Evolutionary conservation across 2,113 vertebrate species (phyloP), one percentile per base, ranked within the genome.

Genomic region (Mirounga angustirostris): DNA sequence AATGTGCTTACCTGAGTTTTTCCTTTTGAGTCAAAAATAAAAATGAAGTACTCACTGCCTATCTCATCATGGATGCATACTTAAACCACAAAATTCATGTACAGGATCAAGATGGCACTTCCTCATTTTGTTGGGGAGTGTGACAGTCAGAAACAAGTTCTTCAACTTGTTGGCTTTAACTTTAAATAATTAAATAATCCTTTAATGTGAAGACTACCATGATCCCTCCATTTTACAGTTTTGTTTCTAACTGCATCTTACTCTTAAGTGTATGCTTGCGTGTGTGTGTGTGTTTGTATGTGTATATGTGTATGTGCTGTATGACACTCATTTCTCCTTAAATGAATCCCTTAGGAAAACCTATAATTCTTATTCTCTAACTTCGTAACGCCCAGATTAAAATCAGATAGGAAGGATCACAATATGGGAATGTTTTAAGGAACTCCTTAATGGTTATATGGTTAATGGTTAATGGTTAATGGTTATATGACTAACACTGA

Each of bases 1-100:
- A 91, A 76, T 95, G 40, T 67, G 61, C 76, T 90, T 93, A 22
- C 78, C 50, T 95, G 63, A 71, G 52, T n/a, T 79, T 94, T 79
- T 46, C 46, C 54, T 94, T 36, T 14, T 80, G 33, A 93, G 30
- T 87, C 36, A 80, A 91, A 91, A 96, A 67, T 88, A 26, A 93
- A 93, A 93, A 69, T 69, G 12, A 88, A 84, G n/a, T 74, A 63
- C n/a, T 61, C 7, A 73, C 24, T 63, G 2, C 19, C 12, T 65
- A 3, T 89, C 15, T 94, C 54, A 69, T 33, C 16, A 33, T 40
- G 1, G 11, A 69, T 54, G 11, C 8, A 84, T n/a, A 81, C 3
- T n/a, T 69, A 74, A 40, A 86, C 56, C n/a, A 92, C 7, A 61
- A 61, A 79, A 50, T 94, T 61, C 5, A 28, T 19, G 5, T 15